Evolutionary conservation across 1,140 invertebrate species (phyloP).

Genomic region (Formica exsecta): DNA sequence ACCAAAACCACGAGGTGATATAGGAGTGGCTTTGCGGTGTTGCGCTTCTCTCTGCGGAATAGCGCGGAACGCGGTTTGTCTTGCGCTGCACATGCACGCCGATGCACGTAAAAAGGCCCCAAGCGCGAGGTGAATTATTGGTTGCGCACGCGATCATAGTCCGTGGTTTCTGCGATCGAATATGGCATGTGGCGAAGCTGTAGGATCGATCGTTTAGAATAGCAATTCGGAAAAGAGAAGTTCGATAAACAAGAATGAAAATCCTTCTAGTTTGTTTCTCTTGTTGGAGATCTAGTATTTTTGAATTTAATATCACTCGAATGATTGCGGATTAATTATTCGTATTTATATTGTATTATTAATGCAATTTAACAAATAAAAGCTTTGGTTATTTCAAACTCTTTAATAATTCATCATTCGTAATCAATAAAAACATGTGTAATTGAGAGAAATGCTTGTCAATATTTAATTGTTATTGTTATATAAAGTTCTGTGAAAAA

Average conservation of each 20-base stretch:
- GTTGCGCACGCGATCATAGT: conserved; percentile 26
- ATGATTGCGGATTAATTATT: conserved; percentile 6
- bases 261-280: not conserved
- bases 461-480: conserved; percentile 7
- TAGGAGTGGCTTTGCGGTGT: conserved; percentile 80
- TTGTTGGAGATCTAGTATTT: not conserved
- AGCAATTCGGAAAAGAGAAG: not conserved
- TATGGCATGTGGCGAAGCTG: not conserved
- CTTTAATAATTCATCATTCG: conserved; percentile 12
- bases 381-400: conserved; percentile 23
- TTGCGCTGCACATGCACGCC: conserved; percentile 55
- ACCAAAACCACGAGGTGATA: conserved; percentile 79
- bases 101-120: conserved; percentile 61
- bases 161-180: conserved; percentile 18
- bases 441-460: conserved; percentile 1
- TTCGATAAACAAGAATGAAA: not conserved
- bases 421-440: conserved; percentile 22
- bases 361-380: conserved; percentile 3
- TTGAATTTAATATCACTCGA: not conserved
- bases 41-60: conserved; percentile 64
- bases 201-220: not conserved
- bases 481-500: not conserved
- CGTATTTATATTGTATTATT: conserved; percentile 13
- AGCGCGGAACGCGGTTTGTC: conserved; percentile 72
- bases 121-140: conserved; percentile 36